These are phyloP conservation scores for Oryzias dopingdopingensis DNA, from an alignment of 2,797 vertebrate genomes.

Conservation along the genomic window DNA sequence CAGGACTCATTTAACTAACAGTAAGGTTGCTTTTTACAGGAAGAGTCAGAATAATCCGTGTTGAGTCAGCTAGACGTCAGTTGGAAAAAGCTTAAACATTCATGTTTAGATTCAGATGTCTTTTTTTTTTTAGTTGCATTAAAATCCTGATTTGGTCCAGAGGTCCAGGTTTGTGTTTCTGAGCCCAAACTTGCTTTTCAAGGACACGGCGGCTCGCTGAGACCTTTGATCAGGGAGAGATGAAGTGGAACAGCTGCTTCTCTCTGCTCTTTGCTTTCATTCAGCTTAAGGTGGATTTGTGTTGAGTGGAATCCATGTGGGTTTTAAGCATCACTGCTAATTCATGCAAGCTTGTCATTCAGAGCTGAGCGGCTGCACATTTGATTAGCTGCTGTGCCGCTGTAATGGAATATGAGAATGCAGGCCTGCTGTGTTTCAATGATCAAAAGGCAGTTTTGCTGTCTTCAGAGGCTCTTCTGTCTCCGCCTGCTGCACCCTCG, in stretches of 20 bases:
- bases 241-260: conserved; percentile 3
- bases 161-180: no score
- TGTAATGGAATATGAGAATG: conserved; percentile 41
- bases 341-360: conserved; percentile 35
- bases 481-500: conserved; percentile 21
- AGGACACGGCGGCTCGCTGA: no score
- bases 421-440: conserved; percentile 11
- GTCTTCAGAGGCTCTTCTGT: conserved; percentile 20
- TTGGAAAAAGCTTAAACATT: no score
- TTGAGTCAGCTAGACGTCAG: no score
- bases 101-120: no score
- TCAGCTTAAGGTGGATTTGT: conserved; percentile 12
- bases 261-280: conserved; percentile 8
- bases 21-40: no score
- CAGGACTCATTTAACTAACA: no score
- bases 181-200: no score
- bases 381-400: conserved; percentile 40
- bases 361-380: conserved; percentile 20
- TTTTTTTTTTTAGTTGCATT: no score
- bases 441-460: conserved; percentile 36
- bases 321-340: conserved; percentile 17
- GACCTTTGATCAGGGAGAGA: not conserved
- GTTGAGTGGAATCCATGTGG: conserved; percentile 4
- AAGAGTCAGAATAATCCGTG: no score
- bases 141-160: no score